Percentiles rank a stretch among this genome's conserved stretches.
Conservation (phyloP, 2,113 vertebrate species). For the Calcarius ornatus region DNA sequence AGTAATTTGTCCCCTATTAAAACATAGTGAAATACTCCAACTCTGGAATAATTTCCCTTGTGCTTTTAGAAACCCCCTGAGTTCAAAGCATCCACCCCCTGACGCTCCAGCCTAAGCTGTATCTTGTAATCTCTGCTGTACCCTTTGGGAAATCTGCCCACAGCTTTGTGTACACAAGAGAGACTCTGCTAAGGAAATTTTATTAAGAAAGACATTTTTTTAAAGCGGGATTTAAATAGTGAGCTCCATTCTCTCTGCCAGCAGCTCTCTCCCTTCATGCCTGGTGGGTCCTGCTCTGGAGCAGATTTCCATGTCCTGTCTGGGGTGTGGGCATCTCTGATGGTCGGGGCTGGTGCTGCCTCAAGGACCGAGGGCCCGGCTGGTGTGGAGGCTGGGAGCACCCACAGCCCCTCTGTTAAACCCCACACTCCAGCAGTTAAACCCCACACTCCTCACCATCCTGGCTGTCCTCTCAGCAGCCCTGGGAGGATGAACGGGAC, state of each 20-base stretch:
- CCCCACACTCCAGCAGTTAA: too few species aligned
- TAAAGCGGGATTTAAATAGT: slow-evolving; percentile 2
- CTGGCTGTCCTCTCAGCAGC: too few species aligned
- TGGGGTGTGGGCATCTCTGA: background rate
- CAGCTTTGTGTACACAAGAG: slow-evolving; percentile 58
- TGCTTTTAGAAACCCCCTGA: slow-evolving; percentile 38
- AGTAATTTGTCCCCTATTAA: slow-evolving; percentile 49
- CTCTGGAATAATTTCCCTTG: slow-evolving; percentile 26
- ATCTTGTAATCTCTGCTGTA: slow-evolving; percentile 36
- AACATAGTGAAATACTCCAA: background rate
- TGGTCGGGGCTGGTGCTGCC: background rate
- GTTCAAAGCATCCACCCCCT: slow-evolving; percentile 53
- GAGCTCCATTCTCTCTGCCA: background rate
- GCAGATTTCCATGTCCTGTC: background rate
- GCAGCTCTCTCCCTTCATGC: background rate
- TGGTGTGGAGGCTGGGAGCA: background rate
- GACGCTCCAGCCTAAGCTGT: slow-evolving; percentile 32
- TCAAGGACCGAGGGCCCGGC: too few species aligned
- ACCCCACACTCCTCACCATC: too few species aligned
- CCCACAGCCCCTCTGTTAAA: too few species aligned
- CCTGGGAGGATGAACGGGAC: too few species aligned
- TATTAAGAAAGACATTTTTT: slow-evolving; percentile 47
- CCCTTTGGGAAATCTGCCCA: slow-evolving; percentile 61
- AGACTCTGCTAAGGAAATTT: slow-evolving; percentile 35
- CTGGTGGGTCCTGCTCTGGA: background rate